Evolutionary conservation across 2,113 vertebrate genomes (phyloP).

Genomic region (Chunga burmeisteri): DNA sequence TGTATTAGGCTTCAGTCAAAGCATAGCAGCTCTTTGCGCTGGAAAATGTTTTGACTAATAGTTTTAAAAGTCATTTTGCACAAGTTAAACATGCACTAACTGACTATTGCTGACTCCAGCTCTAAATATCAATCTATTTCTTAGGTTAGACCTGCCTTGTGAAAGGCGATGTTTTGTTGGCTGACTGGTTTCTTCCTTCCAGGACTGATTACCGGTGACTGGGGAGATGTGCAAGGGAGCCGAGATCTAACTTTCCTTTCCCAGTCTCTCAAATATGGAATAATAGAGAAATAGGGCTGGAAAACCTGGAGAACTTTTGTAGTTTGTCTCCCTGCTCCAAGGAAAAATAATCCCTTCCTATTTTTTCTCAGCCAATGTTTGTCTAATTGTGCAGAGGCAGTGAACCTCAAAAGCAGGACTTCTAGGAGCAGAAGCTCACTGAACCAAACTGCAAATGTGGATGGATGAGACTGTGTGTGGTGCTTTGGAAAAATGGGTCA

Average conservation of each 20-base stretch:
- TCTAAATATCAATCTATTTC: neutral
- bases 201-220: neutral
- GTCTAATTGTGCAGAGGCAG: neutral
- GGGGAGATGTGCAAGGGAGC: neutral
- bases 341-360: neutral
- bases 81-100: neutral
- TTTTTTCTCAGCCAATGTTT: neutral
- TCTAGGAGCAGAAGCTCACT: neutral
- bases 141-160: neutral
- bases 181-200: neutral
- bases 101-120: neutral
- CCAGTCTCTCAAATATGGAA: neutral
- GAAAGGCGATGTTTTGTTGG: neutral
- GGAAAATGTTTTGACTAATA: neutral
- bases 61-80: neutral
- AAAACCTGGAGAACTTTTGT: neutral
- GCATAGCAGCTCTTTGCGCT: neutral
- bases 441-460: neutral
- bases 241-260: neutral
- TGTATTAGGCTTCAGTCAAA: neutral
- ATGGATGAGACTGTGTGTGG: neutral
- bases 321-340: neutral
- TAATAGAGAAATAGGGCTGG: neutral
- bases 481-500: neutral
- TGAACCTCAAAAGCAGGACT: neutral